phyloP scores from a whole-genome alignment of 2,797 vertebrate genomes.

The Dermochelys coriacea region DNA sequence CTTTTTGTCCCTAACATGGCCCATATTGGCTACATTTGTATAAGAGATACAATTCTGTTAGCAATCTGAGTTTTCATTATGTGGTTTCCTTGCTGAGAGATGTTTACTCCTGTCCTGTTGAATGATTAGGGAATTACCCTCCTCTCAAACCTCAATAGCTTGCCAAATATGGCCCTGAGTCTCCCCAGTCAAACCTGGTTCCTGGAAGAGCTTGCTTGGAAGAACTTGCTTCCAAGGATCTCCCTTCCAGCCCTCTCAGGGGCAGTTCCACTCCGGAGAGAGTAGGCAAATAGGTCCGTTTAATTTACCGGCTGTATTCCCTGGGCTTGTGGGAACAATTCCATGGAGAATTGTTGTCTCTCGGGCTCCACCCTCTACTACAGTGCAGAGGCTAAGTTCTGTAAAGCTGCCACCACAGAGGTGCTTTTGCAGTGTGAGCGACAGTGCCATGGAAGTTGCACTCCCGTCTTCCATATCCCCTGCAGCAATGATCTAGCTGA shows the following conservation, averaged over 20 bases:
- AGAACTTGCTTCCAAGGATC: not conserved
- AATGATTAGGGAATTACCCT: not conserved
- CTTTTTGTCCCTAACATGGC: slow-evolving; percentile 46
- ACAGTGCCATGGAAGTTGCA: slow-evolving; percentile 6
- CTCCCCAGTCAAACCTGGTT: not conserved
- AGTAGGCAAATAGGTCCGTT: not conserved
- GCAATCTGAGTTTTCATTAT: not conserved
- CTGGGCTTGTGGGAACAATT: not conserved
- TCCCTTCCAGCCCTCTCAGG: not conserved
- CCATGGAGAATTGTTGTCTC: not conserved
- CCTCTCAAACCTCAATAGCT: not conserved
- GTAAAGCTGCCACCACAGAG: not conserved
- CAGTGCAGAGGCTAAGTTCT: not conserved
- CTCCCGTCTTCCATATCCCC: not conserved
- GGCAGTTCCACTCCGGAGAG: not conserved
- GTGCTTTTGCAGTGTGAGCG: not conserved
- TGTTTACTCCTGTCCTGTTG: not conserved
- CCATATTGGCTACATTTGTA: slow-evolving; percentile 40
- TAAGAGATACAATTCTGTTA: slow-evolving; percentile 48
- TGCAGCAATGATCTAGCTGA: slow-evolving; percentile 34
- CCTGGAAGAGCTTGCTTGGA: not conserved
- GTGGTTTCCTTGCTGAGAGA: not conserved
- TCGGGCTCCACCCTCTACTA: not conserved
- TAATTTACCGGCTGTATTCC: not conserved
- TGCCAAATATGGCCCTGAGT: not conserved